phyloP scores from a whole-genome alignment of 2,888 invertebrate genomes.

The Trisateles emortualis region DNA sequence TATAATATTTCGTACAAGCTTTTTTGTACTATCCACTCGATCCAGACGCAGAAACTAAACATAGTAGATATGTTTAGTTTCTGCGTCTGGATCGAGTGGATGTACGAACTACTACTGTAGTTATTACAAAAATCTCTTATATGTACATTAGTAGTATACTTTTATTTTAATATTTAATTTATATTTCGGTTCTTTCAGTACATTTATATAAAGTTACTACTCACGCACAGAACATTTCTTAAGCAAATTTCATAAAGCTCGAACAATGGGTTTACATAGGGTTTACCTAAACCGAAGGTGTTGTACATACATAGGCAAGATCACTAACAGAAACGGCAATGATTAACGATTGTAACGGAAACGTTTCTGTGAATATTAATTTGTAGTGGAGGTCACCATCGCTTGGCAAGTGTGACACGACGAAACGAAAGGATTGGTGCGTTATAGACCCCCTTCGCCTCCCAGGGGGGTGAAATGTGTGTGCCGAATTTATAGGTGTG shows the following conservation, averaged over 20 bases:
- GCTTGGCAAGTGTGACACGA: conserved; percentile 84
- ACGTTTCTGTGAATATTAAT: conserved; percentile 85
- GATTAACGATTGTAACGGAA: conserved; percentile 84
- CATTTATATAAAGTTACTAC: too few species aligned
- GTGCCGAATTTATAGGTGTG: conserved; percentile 87
- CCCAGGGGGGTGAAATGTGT: conserved; percentile 84
- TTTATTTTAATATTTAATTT: neutral
- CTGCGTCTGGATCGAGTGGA: too few species aligned
- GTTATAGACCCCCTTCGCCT: conserved; percentile 73
- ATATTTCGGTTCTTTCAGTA: too few species aligned
- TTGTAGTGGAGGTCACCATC: conserved; percentile 84
- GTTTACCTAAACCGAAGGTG: conserved; percentile 36
- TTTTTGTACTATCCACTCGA: too few species aligned
- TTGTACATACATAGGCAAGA: conserved; percentile 50
- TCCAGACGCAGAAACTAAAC: too few species aligned
- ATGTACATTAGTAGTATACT: too few species aligned
- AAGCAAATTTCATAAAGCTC: conserved; percentile 1
- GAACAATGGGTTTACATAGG: conserved; percentile 4
- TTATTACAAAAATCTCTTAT: too few species aligned
- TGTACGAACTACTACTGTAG: too few species aligned
- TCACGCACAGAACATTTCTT: too few species aligned
- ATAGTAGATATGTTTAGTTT: too few species aligned
- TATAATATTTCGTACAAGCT: too few species aligned
- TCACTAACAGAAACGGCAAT: conserved; percentile 74
- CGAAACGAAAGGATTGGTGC: conserved; percentile 84